Percentiles rank a stretch among this genome's conserved stretches.
Conservation (phyloP, 2,797 vertebrate species). For the Stomatorhinus walkeri region DNA sequence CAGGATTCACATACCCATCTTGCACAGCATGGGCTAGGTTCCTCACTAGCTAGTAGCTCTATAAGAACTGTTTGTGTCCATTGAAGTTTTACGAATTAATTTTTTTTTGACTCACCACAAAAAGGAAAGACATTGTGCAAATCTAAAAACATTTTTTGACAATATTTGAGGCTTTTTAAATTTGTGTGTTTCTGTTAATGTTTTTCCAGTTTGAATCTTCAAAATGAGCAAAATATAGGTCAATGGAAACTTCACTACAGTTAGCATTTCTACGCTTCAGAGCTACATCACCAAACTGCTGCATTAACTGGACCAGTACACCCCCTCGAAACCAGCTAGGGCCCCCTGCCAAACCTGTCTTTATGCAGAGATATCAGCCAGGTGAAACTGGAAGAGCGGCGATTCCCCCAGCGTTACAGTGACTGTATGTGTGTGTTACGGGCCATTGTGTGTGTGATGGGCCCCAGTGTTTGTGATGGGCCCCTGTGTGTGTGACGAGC, state of each 20-base stretch:
- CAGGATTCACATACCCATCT: neutral
- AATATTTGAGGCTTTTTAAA: neutral
- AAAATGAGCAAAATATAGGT: neutral
- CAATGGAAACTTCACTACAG: neutral
- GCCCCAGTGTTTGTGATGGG: neutral
- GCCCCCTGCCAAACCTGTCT: neutral
- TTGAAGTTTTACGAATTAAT: neutral
- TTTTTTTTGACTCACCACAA: neutral
- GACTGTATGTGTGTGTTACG: neutral
- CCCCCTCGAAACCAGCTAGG: neutral
- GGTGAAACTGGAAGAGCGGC: neutral
- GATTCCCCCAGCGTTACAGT: neutral
- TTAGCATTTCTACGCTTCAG: neutral
- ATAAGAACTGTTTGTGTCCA: neutral
- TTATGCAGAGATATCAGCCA: neutral
- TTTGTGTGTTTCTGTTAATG: neutral
- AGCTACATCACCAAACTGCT: neutral
- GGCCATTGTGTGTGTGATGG: neutral
- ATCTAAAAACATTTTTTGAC: neutral
- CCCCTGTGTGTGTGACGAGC: neutral
- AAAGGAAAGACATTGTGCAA: neutral
- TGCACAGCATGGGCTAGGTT: neutral
- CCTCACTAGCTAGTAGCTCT: neutral
- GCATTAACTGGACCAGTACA: neutral
- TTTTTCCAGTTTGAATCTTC: neutral